Conservation (phyloP, 2,113 vertebrate species). For the Aldabrachelys gigantea region DNA sequence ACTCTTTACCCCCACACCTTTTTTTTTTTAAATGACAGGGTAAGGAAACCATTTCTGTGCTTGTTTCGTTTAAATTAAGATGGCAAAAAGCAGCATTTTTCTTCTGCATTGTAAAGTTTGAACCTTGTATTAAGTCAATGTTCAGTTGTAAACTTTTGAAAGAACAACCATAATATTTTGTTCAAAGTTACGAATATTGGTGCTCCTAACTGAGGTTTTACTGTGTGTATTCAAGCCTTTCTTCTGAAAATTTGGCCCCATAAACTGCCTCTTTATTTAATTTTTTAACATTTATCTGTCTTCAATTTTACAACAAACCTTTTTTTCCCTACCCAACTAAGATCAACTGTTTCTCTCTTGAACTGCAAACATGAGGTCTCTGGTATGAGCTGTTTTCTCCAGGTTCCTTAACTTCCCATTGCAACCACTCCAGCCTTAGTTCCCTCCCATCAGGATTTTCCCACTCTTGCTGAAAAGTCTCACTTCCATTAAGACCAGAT, state of each 20-base stretch:
- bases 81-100: no score
- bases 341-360: not conserved
- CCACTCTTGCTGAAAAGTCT: not conserved
- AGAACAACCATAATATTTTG: no score
- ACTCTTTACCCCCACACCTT: no score
- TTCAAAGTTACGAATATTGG: no score
- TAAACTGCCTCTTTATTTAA: not conserved
- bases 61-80: no score
- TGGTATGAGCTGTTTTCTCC: not conserved
- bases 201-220: no score
- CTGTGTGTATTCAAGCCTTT: not conserved
- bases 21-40: no score
- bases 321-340: not conserved
- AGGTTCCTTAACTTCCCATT: not conserved
- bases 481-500: not conserved
- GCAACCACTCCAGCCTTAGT: not conserved
- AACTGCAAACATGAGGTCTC: not conserved
- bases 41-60: no score
- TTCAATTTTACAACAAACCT: not conserved
- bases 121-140: no score
- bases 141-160: no score
- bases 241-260: not conserved
- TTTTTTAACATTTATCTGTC: fast-evolving
- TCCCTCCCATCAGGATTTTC: not conserved
- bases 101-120: no score